phyloP scores from a whole-genome alignment of 2,797 vertebrate species.

The Danio tinwini region DNA sequence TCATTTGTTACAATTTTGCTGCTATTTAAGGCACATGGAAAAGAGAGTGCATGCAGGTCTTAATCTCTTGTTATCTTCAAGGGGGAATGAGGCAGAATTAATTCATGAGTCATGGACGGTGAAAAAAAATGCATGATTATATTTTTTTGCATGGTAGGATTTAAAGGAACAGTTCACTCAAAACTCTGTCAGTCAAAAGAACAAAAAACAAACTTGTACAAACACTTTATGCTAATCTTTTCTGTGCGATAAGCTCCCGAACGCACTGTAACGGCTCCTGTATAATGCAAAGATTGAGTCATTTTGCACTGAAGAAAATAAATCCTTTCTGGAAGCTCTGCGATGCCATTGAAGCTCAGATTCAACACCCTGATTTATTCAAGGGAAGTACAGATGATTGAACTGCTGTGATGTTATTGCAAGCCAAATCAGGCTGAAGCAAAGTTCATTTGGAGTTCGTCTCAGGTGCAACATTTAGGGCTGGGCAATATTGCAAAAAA shows the following conservation, averaged over 20 bases:
- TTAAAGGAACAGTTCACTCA: neutral
- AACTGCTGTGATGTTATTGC: too few species aligned
- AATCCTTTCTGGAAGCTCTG: neutral
- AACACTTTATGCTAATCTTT: neutral
- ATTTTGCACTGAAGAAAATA: neutral
- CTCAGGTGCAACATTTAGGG: too few species aligned
- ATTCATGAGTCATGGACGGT: conserved; percentile 15
- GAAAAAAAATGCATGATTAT: conserved; percentile 18
- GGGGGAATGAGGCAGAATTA: conserved; percentile 32
- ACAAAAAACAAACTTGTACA: too few species aligned
- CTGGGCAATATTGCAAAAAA: too few species aligned
- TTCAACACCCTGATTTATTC: neutral
- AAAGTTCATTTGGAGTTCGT: too few species aligned
- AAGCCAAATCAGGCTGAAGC: too few species aligned
- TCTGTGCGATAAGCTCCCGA: neutral
- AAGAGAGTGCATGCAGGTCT: conserved; percentile 17
- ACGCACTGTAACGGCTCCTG: too few species aligned
- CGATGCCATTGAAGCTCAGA: neutral
- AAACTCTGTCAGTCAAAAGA: neutral
- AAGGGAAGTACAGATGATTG: too few species aligned
- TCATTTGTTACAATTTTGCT: neutral
- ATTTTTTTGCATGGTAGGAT: neutral
- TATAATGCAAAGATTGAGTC: neutral
- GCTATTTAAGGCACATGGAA: conserved; percentile 8
- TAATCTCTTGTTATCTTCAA: conserved; percentile 11